phyloP scores from a whole-genome alignment of 23 tunicate genomes.

The Styela clava region DNA sequence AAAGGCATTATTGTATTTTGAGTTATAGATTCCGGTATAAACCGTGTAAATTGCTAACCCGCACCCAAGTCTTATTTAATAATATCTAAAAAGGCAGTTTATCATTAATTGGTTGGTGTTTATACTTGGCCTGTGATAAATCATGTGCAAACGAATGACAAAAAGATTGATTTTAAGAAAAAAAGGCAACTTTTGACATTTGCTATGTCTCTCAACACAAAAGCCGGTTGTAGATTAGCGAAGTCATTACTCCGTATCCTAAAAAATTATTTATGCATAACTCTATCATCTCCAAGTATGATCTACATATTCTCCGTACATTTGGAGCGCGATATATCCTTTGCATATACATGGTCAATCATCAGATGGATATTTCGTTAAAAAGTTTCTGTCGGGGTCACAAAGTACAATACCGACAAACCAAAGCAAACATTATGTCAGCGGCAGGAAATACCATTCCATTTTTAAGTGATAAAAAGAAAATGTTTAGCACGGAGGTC shows the following conservation, averaged over 20 bases:
- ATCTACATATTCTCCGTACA: too few species aligned
- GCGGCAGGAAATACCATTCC: neutral
- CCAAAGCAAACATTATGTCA: neutral
- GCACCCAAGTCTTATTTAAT: too few species aligned
- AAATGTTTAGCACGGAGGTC: too few species aligned
- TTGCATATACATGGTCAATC: too few species aligned
- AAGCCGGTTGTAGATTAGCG: neutral
- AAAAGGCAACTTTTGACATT: neutral
- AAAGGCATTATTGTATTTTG: neutral
- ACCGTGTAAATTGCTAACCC: neutral
- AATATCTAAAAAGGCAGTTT: too few species aligned
- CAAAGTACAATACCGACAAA: neutral
- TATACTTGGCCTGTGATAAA: neutral
- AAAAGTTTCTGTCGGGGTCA: neutral
- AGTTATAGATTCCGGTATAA: neutral
- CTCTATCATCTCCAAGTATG: too few species aligned
- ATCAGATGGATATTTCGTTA: too few species aligned
- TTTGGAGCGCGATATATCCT: too few species aligned
- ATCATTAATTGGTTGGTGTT: too few species aligned
- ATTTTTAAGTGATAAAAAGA: neutral
- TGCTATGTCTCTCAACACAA: neutral
- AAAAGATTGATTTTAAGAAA: neutral
- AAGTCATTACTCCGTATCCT: neutral
- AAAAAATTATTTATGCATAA: too few species aligned
- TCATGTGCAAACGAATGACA: neutral